Percentiles rank a stretch among this genome's conserved stretches.
Evolutionary conservation across 2,113 vertebrate species (phyloP).

Genomic region (Clinocottus analis): DNA sequence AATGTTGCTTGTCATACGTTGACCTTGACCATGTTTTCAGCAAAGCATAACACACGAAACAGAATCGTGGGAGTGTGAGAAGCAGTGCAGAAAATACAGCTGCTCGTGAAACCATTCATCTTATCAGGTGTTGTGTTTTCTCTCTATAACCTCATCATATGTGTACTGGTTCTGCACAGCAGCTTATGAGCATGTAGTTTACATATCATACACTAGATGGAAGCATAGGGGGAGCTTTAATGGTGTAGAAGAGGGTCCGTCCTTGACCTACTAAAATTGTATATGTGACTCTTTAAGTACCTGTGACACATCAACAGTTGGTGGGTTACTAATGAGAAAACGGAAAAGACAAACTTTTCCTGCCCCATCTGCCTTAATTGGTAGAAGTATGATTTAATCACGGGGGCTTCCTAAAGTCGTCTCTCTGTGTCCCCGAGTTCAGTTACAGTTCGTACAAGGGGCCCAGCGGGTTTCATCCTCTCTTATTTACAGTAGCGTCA

Average conservation of each 20-base stretch:
- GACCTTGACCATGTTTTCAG: slow-evolving; percentile 62
- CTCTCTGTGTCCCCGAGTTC: slow-evolving; percentile 27
- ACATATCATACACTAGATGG: slow-evolving; percentile 39
- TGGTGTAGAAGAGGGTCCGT: slow-evolving; percentile 1
- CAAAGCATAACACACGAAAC: slow-evolving; percentile 13
- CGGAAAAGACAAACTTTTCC: neutral
- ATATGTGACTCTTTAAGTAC: neutral
- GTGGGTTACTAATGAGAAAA: neutral
- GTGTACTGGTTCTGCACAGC: neutral
- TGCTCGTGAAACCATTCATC: neutral
- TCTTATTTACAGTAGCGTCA: slow-evolving; percentile 52
- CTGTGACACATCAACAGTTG: neutral
- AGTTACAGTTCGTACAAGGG: slow-evolving; percentile 42
- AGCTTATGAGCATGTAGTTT: slow-evolving; percentile 23
- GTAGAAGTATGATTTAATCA: neutral
- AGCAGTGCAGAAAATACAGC: neutral
- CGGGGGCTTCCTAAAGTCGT: slow-evolving; percentile 9
- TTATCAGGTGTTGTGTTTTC: neutral
- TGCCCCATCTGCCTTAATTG: neutral
- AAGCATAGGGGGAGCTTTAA: slow-evolving; percentile 7
- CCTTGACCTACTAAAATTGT: slow-evolving; percentile 20
- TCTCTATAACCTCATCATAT: neutral
- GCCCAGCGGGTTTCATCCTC: slow-evolving; percentile 30
- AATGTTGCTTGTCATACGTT: slow-evolving; percentile 36
- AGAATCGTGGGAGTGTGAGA: neutral